Conservation (phyloP, 2,888 invertebrate genomes). For the Amorpha juglandis region DNA sequence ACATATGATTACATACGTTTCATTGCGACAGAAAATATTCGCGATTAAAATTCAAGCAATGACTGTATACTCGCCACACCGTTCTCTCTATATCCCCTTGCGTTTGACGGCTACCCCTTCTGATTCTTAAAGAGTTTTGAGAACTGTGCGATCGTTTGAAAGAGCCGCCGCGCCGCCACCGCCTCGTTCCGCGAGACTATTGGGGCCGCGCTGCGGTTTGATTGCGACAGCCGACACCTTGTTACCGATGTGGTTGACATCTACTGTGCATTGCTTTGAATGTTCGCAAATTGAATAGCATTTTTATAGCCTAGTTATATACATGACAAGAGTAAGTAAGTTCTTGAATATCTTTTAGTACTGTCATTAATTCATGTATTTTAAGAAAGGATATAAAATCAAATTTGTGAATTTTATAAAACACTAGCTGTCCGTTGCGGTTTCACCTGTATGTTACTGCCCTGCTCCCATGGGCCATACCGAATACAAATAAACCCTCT, state of each 20-base stretch:
- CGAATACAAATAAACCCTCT: too few relatives aligned
- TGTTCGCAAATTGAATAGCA: background rate
- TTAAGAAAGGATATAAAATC: too few relatives aligned
- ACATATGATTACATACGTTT: too few relatives aligned
- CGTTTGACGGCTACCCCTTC: conserved; percentile 52
- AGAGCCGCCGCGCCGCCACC: conserved; percentile 37
- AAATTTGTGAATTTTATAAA: too few relatives aligned
- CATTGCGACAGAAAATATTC: too few relatives aligned
- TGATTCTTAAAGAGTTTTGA: conserved; percentile 43
- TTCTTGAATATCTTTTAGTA: too few relatives aligned
- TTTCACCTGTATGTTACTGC: too few relatives aligned
- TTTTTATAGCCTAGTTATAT: background rate
- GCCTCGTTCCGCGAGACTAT: background rate
- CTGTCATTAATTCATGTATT: too few relatives aligned
- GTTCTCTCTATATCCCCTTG: conserved; percentile 31
- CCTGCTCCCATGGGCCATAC: too few relatives aligned
- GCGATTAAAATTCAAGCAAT: background rate
- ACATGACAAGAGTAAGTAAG: background rate
- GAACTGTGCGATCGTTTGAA: conserved; percentile 60
- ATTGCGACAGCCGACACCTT: conserved; percentile 8
- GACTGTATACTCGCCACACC: background rate
- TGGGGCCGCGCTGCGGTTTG: background rate
- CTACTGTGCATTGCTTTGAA: background rate
- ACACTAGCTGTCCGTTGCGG: too few relatives aligned
- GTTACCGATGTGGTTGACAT: background rate